Conservation (phyloP, 1,140 invertebrate species). For the Heliconius congener region DNA sequence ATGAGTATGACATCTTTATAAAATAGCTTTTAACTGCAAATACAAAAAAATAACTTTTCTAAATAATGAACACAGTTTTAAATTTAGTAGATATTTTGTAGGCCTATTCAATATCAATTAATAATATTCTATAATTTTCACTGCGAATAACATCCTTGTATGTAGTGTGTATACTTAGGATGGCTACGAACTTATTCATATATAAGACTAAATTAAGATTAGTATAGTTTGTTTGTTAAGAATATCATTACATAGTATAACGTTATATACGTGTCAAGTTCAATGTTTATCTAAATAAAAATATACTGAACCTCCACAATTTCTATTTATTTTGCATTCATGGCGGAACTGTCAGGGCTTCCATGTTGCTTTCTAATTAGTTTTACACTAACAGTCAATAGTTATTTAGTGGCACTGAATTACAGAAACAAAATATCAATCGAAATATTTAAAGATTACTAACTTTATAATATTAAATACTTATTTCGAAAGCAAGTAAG, state of each 20-base stretch:
- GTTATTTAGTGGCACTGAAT: conserved; percentile 19
- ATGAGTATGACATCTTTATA: too few relatives aligned
- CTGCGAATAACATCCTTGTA: conserved; percentile 39
- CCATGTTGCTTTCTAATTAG: conserved; percentile 81
- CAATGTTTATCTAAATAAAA: conserved; percentile 9
- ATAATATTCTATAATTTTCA: conserved; percentile 17
- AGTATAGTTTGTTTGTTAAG: neutral
- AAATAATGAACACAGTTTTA: neutral
- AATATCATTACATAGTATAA: neutral
- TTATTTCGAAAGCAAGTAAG: conserved; percentile 45
- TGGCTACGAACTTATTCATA: neutral
- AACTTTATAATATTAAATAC: conserved; percentile 33
- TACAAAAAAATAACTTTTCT: too few relatives aligned
- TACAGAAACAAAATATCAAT: conserved; percentile 15
- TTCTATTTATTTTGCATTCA: conserved; percentile 82
- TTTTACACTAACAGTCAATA: conserved; percentile 36
- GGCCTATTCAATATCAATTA: neutral
- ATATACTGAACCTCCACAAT: conserved; percentile 67
- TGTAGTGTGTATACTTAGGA: conserved; percentile 29
- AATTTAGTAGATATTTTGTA: neutral
- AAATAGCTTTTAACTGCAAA: too few relatives aligned
- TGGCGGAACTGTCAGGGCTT: conserved; percentile 82
- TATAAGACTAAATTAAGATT: neutral
- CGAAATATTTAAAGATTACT: conserved; percentile 17
- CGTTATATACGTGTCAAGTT: neutral